Percentiles rank a stretch among this genome's conserved stretches.
phyloP scores from a whole-genome alignment of 2,113 vertebrate genomes.

The Hepsetus odoe region DNA sequence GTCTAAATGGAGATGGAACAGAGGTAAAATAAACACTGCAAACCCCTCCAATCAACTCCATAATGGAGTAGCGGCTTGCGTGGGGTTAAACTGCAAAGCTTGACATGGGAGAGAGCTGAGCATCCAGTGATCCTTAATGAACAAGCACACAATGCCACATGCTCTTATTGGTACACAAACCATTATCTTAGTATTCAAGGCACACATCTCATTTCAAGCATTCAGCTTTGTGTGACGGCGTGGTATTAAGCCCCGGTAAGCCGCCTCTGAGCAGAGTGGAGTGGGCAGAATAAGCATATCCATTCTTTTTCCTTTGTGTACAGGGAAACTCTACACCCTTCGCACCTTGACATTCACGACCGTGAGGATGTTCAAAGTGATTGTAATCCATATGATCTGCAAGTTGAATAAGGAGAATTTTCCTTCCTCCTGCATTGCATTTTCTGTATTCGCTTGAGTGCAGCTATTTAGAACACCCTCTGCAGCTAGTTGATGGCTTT shows the following conservation, averaged over 20 bases:
- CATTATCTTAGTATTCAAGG: constrained; percentile 78
- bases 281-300: constrained; percentile 62
- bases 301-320: constrained; percentile 52
- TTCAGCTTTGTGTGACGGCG: constrained; percentile 72
- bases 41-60: constrained; percentile 75
- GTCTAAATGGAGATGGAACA: constrained; percentile 63
- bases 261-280: constrained; percentile 56
- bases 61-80: constrained; percentile 73
- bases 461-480: constrained; percentile 4
- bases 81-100: constrained; percentile 71
- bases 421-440: constrained; percentile 33
- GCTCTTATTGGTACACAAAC: constrained; percentile 73
- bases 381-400: constrained; percentile 48
- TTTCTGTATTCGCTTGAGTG: neutral
- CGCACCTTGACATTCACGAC: constrained; percentile 51
- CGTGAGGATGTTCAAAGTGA: constrained; percentile 49
- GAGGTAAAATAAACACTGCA: constrained; percentile 73
- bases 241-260: constrained; percentile 75
- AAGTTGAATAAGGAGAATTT: constrained; percentile 49
- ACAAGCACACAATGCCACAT: constrained; percentile 65
- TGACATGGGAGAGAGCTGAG: constrained; percentile 62
- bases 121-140: constrained; percentile 77
- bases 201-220: constrained; percentile 81
- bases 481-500: neutral
- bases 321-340: constrained; percentile 43